These are phyloP conservation scores for Fukomys damarensis DNA, from an alignment of 2,113 vertebrate species.

Conservation along the genomic window DNA sequence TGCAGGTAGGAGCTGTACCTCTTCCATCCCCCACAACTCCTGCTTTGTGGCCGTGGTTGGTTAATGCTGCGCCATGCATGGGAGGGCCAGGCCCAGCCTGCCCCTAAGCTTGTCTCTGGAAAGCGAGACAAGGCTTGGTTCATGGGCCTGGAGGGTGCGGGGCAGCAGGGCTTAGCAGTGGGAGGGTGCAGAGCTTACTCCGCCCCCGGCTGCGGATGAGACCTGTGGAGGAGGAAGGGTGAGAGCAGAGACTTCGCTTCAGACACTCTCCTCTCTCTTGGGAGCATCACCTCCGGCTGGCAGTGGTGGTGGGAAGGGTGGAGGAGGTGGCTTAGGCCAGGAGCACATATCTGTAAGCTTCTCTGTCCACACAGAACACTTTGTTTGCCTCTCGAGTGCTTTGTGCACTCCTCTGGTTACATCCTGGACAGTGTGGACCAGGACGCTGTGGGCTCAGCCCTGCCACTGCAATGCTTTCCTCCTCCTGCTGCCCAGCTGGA, in stretches of 20 bases:
- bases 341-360: not conserved
- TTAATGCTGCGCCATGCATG: not conserved
- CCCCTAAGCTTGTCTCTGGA: accelerated
- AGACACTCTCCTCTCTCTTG: not conserved
- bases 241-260: not conserved
- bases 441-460: not conserved
- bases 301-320: not conserved
- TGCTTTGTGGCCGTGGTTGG: not conserved
- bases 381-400: not conserved
- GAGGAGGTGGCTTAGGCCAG: not conserved
- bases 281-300: not conserved
- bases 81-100: not conserved
- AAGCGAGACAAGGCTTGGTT: not conserved
- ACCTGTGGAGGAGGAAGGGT: not conserved
- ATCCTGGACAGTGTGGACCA: too few species aligned
- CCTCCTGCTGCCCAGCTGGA: accelerated
- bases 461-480: not conserved
- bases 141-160: not conserved
- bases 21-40: too few species aligned
- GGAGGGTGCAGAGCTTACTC: accelerated
- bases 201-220: not conserved
- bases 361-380: not conserved
- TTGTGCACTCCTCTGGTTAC: accelerated
- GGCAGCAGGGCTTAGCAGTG: accelerated
- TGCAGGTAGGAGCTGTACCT: not conserved